Conservation (phyloP, 2,888 invertebrate species). For the Meghimatium bilineatum region DNA sequence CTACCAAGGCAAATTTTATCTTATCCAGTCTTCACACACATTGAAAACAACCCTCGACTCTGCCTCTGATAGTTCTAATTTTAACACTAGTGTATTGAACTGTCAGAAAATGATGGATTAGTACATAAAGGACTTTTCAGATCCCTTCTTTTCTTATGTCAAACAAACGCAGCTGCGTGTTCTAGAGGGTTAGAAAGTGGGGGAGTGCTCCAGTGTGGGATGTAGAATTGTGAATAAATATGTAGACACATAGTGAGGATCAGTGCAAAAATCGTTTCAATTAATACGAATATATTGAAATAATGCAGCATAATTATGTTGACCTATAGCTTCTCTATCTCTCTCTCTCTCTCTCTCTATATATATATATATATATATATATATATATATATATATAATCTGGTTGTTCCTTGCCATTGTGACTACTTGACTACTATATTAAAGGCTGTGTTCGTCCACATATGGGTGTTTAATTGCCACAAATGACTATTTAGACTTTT, state of each 20-base stretch:
- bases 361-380: too few species aligned
- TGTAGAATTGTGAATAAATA: neutral
- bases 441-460: too few species aligned
- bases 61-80: neutral
- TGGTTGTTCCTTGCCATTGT: too few species aligned
- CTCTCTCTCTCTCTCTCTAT: too few species aligned
- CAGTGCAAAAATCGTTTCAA: too few species aligned
- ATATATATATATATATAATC: too few species aligned
- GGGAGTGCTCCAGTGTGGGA: neutral
- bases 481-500: too few species aligned
- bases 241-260: neutral
- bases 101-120: neutral
- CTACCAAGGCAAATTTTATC: neutral
- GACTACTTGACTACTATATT: too few species aligned
- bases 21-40: neutral
- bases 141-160: neutral
- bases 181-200: neutral
- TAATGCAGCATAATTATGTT: too few species aligned
- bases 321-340: too few species aligned
- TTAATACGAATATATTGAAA: too few species aligned
- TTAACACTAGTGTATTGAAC: neutral
- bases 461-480: too few species aligned
- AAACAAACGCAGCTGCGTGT: neutral
- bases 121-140: neutral
- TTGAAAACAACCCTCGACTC: neutral